Conservation (phyloP, 2,888 invertebrate species). For the Spilarctia lutea region DNA sequence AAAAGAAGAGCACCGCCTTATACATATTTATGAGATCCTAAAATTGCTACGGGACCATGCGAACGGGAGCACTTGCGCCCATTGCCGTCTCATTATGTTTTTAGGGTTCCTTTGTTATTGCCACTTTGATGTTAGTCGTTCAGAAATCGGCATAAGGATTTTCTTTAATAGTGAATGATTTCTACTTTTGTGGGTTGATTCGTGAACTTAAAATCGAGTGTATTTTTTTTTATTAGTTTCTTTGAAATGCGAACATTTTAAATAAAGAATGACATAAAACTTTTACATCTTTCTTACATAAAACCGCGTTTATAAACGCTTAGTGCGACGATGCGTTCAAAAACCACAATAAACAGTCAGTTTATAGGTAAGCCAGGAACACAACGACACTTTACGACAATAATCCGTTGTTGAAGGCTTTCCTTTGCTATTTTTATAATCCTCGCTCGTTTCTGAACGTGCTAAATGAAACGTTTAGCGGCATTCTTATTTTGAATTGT, state of each 20-base stretch:
- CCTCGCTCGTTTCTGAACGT: slow-evolving; percentile 57
- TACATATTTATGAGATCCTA: slow-evolving; percentile 85
- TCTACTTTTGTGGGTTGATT: slow-evolving; percentile 53
- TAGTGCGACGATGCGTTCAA: slow-evolving; percentile 61
- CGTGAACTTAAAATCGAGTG: slow-evolving; percentile 18
- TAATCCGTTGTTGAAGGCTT: slow-evolving; percentile 77
- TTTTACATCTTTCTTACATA: slow-evolving; percentile 30
- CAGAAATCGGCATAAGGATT: slow-evolving; percentile 76
- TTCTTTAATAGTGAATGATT: slow-evolving; percentile 70
- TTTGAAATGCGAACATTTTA: background rate
- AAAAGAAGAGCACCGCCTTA: slow-evolving; percentile 84
- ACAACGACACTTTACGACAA: slow-evolving; percentile 73
- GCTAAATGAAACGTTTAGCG: slow-evolving; percentile 53
- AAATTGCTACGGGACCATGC: slow-evolving; percentile 84
- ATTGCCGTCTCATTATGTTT: slow-evolving; percentile 83
- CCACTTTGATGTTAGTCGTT: slow-evolving; percentile 78
- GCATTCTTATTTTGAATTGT: slow-evolving; percentile 53
- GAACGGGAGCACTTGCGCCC: slow-evolving; percentile 82
- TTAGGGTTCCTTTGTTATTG: slow-evolving; percentile 83
- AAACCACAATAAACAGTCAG: slow-evolving; percentile 75
- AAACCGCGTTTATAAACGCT: slow-evolving; percentile 52
- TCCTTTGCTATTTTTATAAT: slow-evolving; percentile 62
- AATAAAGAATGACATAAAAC: slow-evolving; percentile 9
- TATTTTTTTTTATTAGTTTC: background rate
- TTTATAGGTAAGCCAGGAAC: slow-evolving; percentile 66